Conservation (phyloP, 2,888 invertebrate genomes). For the Patella depressa region DNA sequence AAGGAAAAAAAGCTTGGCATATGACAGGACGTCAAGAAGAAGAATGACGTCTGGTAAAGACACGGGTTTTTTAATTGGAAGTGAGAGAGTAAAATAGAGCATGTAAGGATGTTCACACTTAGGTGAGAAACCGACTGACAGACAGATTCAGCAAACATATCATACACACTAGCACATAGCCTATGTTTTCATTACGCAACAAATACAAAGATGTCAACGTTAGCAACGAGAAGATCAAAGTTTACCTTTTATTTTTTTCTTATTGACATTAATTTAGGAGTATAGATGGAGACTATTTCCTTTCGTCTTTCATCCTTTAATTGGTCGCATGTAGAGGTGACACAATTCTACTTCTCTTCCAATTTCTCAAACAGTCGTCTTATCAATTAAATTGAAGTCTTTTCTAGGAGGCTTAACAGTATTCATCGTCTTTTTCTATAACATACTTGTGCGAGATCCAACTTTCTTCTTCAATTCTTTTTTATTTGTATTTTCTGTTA, state of each 20-base stretch:
- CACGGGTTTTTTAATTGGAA: no score
- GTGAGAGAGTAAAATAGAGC: no score
- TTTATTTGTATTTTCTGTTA: no score
- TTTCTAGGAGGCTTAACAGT: no score
- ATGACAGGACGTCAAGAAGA: neutral
- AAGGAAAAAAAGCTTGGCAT: neutral
- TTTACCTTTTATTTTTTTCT: constrained; percentile 1
- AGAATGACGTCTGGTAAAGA: neutral
- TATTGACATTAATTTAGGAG: neutral
- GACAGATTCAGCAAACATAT: constrained; percentile 1
- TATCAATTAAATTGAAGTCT: neutral
- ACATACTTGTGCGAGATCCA: no score
- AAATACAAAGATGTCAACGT: no score
- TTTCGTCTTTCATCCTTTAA: constrained; percentile 1
- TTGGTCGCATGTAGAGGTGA: constrained; percentile 7
- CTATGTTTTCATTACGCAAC: no score
- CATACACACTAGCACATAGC: no score
- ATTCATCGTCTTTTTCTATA: no score
- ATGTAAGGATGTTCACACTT: neutral
- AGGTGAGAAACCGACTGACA: neutral
- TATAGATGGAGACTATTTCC: constrained; percentile 2
- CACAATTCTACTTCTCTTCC: neutral
- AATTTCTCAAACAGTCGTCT: neutral
- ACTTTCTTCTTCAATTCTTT: no score
- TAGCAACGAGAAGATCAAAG: neutral